These are phyloP conservation scores for Drosophila varians DNA, from an alignment of 1,140 invertebrate genomes.

Conservation along the genomic window DNA sequence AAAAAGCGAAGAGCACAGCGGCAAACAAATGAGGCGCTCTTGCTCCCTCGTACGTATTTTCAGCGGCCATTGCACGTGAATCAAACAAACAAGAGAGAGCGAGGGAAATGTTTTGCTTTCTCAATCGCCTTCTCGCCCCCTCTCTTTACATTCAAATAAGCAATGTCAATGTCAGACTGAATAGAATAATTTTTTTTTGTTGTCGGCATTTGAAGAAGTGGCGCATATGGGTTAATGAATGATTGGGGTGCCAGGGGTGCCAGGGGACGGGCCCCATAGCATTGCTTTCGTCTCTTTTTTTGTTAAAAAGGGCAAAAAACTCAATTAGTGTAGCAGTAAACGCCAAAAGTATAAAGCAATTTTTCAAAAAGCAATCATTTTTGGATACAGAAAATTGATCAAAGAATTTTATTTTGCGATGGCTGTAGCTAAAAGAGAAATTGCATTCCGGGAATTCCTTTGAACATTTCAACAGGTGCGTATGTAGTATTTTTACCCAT, in stretches of 20 bases:
- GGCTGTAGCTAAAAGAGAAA: constrained; percentile 3
- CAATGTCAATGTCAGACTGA: constrained; percentile 43
- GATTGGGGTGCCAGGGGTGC: constrained; percentile 10
- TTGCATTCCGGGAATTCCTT: constrained; percentile 10
- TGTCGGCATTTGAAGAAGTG: constrained; percentile 19
- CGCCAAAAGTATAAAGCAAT: not conserved
- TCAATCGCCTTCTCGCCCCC: not conserved
- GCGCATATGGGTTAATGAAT: constrained; percentile 47
- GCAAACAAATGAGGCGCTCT: constrained; percentile 12
- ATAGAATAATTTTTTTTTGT: constrained; percentile 18
- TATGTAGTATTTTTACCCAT: not conserved
- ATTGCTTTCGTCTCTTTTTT: constrained; percentile 16
- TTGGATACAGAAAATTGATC: constrained; percentile 7
- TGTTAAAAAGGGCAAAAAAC: not conserved
- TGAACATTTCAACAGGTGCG: constrained; percentile 12
- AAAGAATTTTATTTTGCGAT: constrained; percentile 21
- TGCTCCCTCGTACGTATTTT: not conserved
- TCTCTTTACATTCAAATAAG: constrained; percentile 25
- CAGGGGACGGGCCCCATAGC: not conserved
- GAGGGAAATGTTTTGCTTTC: not conserved
- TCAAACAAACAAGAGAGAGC: constrained; percentile 11
- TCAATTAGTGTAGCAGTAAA: constrained; percentile 8
- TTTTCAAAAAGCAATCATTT: not conserved
- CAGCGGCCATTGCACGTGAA: constrained; percentile 30
- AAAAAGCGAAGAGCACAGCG: constrained; percentile 14